Evolutionary conservation across 2,797 vertebrate species (phyloP), one percentile per base, ranked within the genome.

Genomic region (Peromyscus melanophrys): DNA sequence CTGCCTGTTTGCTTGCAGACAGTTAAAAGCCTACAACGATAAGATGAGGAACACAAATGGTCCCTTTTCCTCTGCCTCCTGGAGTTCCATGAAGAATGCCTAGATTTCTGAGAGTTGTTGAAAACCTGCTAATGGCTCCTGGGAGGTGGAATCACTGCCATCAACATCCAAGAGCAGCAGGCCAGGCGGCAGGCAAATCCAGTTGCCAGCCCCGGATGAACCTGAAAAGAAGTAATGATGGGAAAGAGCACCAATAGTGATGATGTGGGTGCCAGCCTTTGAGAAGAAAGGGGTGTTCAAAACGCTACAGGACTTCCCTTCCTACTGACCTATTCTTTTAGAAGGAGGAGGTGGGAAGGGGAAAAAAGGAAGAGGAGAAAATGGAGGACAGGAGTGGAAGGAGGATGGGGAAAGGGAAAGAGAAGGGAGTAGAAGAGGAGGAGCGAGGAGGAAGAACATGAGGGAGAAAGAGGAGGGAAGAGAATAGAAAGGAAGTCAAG

Each of bases 381-480:
- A 52, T 52, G 49, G 49, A 52, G 49, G 49, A 52, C 2, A 10
- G 49, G 11, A 52, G 5, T 14, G 19, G 6, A 10, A 4, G 16
- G 52, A 6, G 4, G 0, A 17, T 16, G 1, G 11, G 17, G 0
- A 16, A 57, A 23, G 23, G 4, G 13, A 4, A 21, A 31, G 2
- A 1, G 21, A 6, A 12, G 0, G 17, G 2, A n/a, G 46, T 4
- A 63, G 12, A 34, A 31, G 11, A 52, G 2, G 49, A 52, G 49
- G 49, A 52, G 49, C 12, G 31, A n/a, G 6, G 2, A 31, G 43
- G 14, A 29, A 16, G 75, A 29, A 21, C 6, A 76, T 27, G 40
- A 76, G 25, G 17, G 75, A 14, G 43, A 19, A 29, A 27, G 21
- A 8, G 7, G 25, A 23, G 75, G 40, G 40, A 19, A 14, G 49